Conservation (phyloP, 1,140 invertebrate species). For the Phymastichus coffea region DNA sequence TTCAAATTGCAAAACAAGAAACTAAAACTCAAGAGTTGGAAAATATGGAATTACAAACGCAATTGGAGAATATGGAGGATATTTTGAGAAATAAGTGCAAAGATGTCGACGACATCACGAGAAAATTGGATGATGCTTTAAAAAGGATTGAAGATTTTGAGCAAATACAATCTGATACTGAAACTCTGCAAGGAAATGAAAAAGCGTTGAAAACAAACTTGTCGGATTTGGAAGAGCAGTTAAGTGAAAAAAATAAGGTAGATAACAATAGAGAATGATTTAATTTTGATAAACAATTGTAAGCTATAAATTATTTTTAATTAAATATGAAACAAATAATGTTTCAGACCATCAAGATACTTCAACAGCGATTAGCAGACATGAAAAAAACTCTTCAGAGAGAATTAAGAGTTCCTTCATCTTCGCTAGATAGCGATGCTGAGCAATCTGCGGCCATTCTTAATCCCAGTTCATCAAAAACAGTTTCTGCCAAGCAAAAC, state of each 20-base stretch:
- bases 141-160: slow-evolving; percentile 55
- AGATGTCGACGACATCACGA: slow-evolving; percentile 57
- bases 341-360: slow-evolving; percentile 79
- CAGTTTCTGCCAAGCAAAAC: slow-evolving; percentile 50
- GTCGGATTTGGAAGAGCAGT: slow-evolving; percentile 70
- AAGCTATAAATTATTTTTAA: background rate
- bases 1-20: slow-evolving; percentile 72
- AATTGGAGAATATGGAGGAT: slow-evolving; percentile 45
- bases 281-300: background rate
- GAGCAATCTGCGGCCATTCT: slow-evolving; percentile 52
- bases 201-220: slow-evolving; percentile 63
- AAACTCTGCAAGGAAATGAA: slow-evolving; percentile 57
- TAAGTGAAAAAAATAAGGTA: slow-evolving; percentile 65
- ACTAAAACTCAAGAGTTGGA: slow-evolving; percentile 66
- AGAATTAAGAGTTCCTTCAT: slow-evolving; percentile 68
- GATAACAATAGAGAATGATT: too few relatives aligned
- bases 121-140: slow-evolving; percentile 54
- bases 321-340: background rate
- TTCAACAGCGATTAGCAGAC: slow-evolving; percentile 82
- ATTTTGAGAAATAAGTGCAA: slow-evolving; percentile 46
- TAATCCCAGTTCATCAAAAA: slow-evolving; percentile 59
- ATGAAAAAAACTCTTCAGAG: slow-evolving; percentile 89
- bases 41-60: slow-evolving; percentile 47
- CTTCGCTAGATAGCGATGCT: slow-evolving; percentile 45
- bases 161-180: slow-evolving; percentile 48